Evolutionary conservation across 2,888 invertebrate species (phyloP), one percentile per base, ranked within the genome.

Genomic region (Dorcus parallelipipedus): DNA sequence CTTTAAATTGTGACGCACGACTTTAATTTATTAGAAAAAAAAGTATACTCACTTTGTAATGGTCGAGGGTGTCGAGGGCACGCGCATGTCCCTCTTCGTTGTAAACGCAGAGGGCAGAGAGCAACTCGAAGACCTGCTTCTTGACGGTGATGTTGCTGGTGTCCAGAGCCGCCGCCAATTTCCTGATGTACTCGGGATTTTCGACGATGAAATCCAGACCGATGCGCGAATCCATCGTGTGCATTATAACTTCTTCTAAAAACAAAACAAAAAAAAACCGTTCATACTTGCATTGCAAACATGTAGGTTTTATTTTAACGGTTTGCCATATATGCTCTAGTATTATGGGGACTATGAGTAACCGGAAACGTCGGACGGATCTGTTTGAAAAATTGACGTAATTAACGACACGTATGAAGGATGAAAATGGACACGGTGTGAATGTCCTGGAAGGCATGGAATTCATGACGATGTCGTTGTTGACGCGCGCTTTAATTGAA

Each of bases 111-210:
- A 97, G 83, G 38, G 96, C 96, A 54, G 95, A 95, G 66, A 97
- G 85, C 62, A 97, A 83, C 82, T 97, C 96, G 79, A 97, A 92
- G 74, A 97, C 95, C 85, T 96, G 96, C 80, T 96, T 96, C 84
- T 96, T 96, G 69, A 97, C 94, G 64, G 92, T 89, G 54, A 88
- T 87, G 75, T 94, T 95, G 68, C 87, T 89, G 43, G 95, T 94
- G 77, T 95, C 93, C 79, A 97, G 84, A 68, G 96, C 97, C 79
- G 93, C 90, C 52, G 95, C 93, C 72, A 96, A 86, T 80, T 95
- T 95, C 71, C 87, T 86, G 70, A 92, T 90, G 80, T 95, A 95
- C 79, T 95, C 95, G 66, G 91, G 91, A 81, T 95, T 93, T 80
- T 95, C 93, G 69, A 95, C 93, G 77, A 96, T 93, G 80, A 93